Percentiles rank a stretch among this genome's conserved stretches.
Evolutionary conservation across 1,140 invertebrate species (phyloP).

Genomic region (Pygmarrhopalites habei): DNA sequence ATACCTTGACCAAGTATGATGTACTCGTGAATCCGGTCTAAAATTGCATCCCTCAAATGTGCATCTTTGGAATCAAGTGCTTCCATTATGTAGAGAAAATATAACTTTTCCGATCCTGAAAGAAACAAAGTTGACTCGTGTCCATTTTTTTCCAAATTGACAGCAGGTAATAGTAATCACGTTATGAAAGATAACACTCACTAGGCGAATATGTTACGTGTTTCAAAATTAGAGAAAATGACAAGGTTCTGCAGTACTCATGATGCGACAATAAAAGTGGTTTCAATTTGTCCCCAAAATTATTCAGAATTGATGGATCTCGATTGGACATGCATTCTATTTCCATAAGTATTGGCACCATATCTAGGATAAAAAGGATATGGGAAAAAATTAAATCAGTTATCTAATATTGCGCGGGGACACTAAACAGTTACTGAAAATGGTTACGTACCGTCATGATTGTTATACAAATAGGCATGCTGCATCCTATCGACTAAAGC

Average conservation of each 20-base stretch:
- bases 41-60: slow-evolving; percentile 65
- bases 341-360: slow-evolving; percentile 59
- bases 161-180: slow-evolving; percentile 26
- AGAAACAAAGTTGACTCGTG: slow-evolving; percentile 39
- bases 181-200: slow-evolving; percentile 32
- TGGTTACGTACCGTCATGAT: slow-evolving; percentile 24
- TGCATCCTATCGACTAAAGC: slow-evolving; percentile 37
- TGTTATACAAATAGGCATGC: slow-evolving; percentile 40
- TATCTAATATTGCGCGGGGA: not conserved
- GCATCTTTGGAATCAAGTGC: slow-evolving; percentile 70
- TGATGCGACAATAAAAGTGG: slow-evolving; percentile 56
- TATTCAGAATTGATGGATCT: slow-evolving; percentile 58
- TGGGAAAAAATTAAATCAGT: not conserved
- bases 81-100: slow-evolving; percentile 66
- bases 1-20: slow-evolving; percentile 69
- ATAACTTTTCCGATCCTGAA: slow-evolving; percentile 47
- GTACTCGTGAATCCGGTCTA: slow-evolving; percentile 77
- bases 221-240: slow-evolving; percentile 57
- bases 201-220: slow-evolving; percentile 59
- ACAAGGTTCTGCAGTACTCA: slow-evolving; percentile 55
- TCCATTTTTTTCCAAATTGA: slow-evolving; percentile 12
- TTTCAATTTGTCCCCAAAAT: slow-evolving; percentile 56
- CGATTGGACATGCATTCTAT: slow-evolving; percentile 61
- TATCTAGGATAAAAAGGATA: slow-evolving; percentile 48
- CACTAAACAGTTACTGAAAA: not conserved